Percentiles rank a stretch among this genome's conserved stretches.
Conservation (phyloP, 2,113 vertebrate species). For the Microtus oregoni region DNA sequence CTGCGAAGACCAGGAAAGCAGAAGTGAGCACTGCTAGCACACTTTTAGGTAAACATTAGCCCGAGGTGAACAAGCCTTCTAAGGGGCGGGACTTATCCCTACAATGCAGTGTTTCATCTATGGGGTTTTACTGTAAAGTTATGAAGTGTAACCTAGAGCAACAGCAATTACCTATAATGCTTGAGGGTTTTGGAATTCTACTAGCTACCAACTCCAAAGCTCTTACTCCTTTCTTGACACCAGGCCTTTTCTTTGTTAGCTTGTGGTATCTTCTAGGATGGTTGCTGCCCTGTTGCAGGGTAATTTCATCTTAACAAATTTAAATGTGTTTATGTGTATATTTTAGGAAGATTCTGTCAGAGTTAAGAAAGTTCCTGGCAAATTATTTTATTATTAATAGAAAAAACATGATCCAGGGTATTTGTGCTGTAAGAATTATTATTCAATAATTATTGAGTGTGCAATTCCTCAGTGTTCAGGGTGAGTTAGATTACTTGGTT, state of each 20-base stretch:
- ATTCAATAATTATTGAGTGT: background rate
- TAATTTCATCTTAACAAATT: background rate
- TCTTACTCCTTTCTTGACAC: background rate
- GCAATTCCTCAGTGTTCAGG: background rate
- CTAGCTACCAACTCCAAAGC: background rate
- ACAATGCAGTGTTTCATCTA: background rate
- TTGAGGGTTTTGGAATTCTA: background rate
- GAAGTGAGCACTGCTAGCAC: too few relatives aligned
- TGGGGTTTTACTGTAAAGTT: background rate
- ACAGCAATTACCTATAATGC: background rate
- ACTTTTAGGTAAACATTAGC: too few relatives aligned
- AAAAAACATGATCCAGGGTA: background rate
- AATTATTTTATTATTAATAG: constrained; percentile 4
- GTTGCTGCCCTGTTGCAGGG: too few relatives aligned
- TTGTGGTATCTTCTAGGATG: background rate
- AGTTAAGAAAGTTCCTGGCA: background rate
- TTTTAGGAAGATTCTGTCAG: background rate
- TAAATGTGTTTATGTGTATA: background rate
- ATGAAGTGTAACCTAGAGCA: background rate
- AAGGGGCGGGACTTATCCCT: too few relatives aligned
- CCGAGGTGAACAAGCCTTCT: too few relatives aligned
- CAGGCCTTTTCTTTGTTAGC: background rate
- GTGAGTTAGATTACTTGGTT: background rate
- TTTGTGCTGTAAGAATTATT: background rate
- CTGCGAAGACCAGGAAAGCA: too few relatives aligned